Percentiles rank a stretch among this genome's conserved stretches.
These are phyloP conservation scores for Hipparchia semele DNA, from an alignment of 2,888 invertebrate species.

Conservation along the genomic window DNA sequence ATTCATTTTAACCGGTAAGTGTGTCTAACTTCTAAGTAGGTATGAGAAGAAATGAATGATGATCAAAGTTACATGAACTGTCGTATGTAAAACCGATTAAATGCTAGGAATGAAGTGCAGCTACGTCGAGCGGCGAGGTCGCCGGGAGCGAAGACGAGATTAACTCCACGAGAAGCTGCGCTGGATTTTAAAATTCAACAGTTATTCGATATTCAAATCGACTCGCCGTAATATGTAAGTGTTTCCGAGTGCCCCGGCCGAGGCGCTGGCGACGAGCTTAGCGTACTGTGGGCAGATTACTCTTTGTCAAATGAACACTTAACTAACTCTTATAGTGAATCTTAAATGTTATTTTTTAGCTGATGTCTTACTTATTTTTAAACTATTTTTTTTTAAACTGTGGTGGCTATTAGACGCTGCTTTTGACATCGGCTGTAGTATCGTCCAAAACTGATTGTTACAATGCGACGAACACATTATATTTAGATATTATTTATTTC, in stretches of 20 bases:
- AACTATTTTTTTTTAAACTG: no score
- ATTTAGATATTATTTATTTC: no score
- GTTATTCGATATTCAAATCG: conserved; percentile 34
- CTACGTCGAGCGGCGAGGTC: background rate
- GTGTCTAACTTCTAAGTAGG: no score
- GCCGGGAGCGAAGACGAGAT: conserved; percentile 9
- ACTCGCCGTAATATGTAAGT: conserved; percentile 21
- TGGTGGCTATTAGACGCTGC: no score
- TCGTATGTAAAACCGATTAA: background rate
- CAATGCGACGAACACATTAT: no score
- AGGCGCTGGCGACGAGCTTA: no score
- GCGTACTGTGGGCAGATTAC: conserved; percentile 1
- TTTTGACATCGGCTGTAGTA: no score
- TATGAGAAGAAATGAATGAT: background rate
- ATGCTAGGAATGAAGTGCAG: conserved; percentile 5
- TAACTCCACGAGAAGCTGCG: conserved; percentile 16
- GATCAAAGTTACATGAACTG: background rate
- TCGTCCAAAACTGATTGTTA: no score
- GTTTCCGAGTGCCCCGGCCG: conserved; percentile 5
- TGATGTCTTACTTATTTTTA: no score
- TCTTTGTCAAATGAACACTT: background rate
- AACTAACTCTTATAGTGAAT: no score
- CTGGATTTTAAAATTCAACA: conserved; percentile 30
- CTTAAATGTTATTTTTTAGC: no score
- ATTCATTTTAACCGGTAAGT: background rate